phyloP scores from a whole-genome alignment of 92 coral and sea anemone species.

The Umimayanthus chanpuru region DNA sequence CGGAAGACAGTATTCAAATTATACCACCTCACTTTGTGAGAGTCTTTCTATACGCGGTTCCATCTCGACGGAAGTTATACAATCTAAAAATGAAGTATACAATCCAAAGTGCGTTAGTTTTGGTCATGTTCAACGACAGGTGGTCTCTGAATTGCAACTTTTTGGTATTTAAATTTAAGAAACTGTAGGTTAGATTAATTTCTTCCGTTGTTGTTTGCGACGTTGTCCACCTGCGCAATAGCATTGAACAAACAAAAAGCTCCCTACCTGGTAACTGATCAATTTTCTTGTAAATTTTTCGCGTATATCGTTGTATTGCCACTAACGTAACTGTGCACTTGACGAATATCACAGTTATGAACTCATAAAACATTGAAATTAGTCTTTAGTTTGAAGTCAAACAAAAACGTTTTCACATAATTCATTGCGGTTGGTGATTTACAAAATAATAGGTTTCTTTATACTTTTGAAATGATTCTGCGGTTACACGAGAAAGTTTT shows the following conservation, averaged over 20 bases:
- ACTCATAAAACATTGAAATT: constrained; percentile 13
- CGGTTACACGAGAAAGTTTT: neutral
- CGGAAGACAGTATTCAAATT: neutral
- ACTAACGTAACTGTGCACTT: constrained; percentile 25
- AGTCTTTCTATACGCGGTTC: neutral
- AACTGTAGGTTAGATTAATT: constrained; percentile 36
- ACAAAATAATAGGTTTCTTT: neutral
- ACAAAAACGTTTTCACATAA: neutral
- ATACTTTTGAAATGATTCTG: neutral
- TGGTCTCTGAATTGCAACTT: neutral
- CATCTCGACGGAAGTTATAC: constrained; percentile 20
- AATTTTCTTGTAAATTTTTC: neutral
- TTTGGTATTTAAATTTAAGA: constrained; percentile 44
- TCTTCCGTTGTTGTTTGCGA: constrained; percentile 17
- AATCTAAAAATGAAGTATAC: neutral
- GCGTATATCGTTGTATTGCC: neutral
- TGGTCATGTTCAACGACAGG: constrained; percentile 13
- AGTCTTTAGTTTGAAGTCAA: neutral
- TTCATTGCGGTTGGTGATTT: neutral
- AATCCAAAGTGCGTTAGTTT: neutral
- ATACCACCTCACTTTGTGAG: neutral
- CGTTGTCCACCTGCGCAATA: constrained; percentile 7
- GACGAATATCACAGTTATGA: neutral
- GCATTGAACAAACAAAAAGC: constrained; percentile 6
- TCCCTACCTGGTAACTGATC: constrained; percentile 7